Evolutionary conservation across 2,888 invertebrate species (phyloP).

Genomic region (Dynastes tityus): DNA sequence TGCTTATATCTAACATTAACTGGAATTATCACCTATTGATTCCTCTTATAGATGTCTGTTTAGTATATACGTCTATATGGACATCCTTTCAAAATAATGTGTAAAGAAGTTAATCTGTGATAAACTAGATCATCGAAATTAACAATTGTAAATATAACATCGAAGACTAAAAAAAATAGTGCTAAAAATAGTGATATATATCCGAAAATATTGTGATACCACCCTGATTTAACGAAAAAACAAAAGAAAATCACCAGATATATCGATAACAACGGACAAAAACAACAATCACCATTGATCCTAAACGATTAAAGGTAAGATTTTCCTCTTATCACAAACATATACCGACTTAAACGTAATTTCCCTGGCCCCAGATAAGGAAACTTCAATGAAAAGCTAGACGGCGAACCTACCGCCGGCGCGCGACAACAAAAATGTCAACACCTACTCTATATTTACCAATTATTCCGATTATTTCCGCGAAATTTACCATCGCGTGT

Average conservation of each 20-base stretch:
- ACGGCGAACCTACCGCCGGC: slow-evolving; percentile 51
- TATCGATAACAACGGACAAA: slow-evolving; percentile 13
- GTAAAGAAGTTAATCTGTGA: slow-evolving; percentile 47
- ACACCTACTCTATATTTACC: not conserved
- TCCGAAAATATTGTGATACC: not conserved
- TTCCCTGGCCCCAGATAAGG: slow-evolving; percentile 40
- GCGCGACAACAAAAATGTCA: not conserved
- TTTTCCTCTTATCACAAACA: slow-evolving; percentile 9
- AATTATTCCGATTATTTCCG: not conserved
- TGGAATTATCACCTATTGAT: slow-evolving; percentile 61
- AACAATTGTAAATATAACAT: no score
- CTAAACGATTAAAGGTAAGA: slow-evolving; percentile 15
- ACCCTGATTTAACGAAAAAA: not conserved
- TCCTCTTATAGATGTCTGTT: no score
- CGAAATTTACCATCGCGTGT: not conserved
- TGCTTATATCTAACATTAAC: slow-evolving; percentile 51
- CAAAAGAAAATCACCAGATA: not conserved
- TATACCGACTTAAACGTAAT: slow-evolving; percentile 48
- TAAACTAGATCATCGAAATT: slow-evolving; percentile 56
- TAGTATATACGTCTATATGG: not conserved
- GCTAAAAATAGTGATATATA: not conserved
- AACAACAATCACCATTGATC: slow-evolving; percentile 49
- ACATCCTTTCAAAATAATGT: no score
- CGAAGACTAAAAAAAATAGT: no score
- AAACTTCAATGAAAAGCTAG: slow-evolving; percentile 52